phyloP scores from a whole-genome alignment of 2,888 invertebrate genomes.

The Rhagonycha fulva region DNA sequence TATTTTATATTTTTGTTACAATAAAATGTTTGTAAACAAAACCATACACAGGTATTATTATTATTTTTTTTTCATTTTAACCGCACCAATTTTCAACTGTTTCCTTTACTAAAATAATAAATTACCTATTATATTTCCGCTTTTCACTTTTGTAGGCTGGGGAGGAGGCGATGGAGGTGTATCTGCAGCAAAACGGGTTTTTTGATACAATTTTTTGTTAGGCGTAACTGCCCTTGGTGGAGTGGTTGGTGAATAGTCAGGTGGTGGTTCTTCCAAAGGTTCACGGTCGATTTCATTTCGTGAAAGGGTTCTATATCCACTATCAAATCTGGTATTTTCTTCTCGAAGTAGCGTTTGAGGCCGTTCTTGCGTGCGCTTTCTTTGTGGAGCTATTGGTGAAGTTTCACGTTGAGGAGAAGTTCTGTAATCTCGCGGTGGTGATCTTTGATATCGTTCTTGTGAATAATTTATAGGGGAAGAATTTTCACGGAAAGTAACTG shows the following conservation, averaged over 20 bases:
- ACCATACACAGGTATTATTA: no score
- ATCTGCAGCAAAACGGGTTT: slow-evolving; percentile 69
- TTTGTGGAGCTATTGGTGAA: slow-evolving; percentile 69
- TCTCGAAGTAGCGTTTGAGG: slow-evolving; percentile 58
- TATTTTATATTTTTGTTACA: no score
- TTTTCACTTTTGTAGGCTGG: slow-evolving; percentile 46
- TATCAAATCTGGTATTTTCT: slow-evolving; percentile 59
- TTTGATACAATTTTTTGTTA: slow-evolving; percentile 65
- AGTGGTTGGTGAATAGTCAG: slow-evolving; percentile 69
- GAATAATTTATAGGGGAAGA: slow-evolving; percentile 28
- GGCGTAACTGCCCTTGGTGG: slow-evolving; percentile 56
- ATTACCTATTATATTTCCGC: slow-evolving; percentile 54
- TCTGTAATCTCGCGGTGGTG: slow-evolving; percentile 37
- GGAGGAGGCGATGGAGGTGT: slow-evolving; percentile 23
- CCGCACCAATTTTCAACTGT: no score
- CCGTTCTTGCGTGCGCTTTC: slow-evolving; percentile 63
- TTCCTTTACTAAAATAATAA: background rate
- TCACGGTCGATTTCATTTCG: slow-evolving; percentile 57
- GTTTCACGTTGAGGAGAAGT: slow-evolving; percentile 41
- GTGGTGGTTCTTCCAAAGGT: slow-evolving; percentile 67
- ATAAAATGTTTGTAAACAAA: no score
- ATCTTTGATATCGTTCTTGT: slow-evolving; percentile 31
- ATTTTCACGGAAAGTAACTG: slow-evolving; percentile 26
- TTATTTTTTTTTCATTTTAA: background rate
- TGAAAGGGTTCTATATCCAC: slow-evolving; percentile 63